Evolutionary conservation across 2,113 vertebrate species (phyloP), one percentile per base, ranked within the genome.

Genomic region (Cathartes aura): DNA sequence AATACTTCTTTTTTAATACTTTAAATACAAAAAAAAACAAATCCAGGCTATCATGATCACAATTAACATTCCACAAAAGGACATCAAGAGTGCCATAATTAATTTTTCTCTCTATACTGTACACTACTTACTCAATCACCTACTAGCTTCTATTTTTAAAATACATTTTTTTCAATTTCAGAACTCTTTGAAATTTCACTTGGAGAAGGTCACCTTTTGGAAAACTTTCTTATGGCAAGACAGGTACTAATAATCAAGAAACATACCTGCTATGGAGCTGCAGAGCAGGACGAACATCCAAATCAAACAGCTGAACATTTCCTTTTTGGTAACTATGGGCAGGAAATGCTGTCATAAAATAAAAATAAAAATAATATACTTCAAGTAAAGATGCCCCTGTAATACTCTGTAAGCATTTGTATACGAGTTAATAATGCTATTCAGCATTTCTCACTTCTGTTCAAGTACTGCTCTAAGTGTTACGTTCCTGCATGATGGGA

Each of bases 241-340:
- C 3, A 70, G 9, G 3, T 34, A 6, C 7, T 89, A 83, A 38
- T n/a, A 87, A 59, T 26, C 27, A n/a, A 81, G 64, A 87, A 84
- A 87, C 90, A 66, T 95, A 97, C 97, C 97, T 93, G 80, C 78
- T 86, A 62, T 2, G 55, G 73, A 94, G 42, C 38, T 91, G 85
- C 43, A 94, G 62, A 96, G 53, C 27, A 97, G 45, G 52, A 94
- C 1, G 0, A 96, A 62, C 26, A 93, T 66, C 92, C 96, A 95
- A 60, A 96, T 50, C 76, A 91, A 72, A 81, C 2, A 58, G 64
- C 0, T 42, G n/a, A 94, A 89, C 93, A 96, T 96, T 72, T 96
- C 50, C 34, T 82, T 93, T 82, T 74, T 85, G 68, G 30, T 52
- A 74, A 72, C 18, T 73, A 36, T 4, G 4, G 15, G 34, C 50